phyloP scores from a whole-genome alignment of 2,113 vertebrate genomes.

The Gorsachius goisagi region DNA sequence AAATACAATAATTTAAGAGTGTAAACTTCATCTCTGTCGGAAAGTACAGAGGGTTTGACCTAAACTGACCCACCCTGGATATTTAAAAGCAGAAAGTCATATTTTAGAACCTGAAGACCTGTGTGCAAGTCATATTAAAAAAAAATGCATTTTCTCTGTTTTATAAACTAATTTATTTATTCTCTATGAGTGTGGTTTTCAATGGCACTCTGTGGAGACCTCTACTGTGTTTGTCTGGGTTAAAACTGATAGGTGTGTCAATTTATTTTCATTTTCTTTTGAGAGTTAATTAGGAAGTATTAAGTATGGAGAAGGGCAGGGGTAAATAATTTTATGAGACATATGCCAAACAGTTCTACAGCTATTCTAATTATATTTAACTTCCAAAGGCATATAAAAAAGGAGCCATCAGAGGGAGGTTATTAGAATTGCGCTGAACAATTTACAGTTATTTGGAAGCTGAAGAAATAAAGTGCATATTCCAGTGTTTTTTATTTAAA shows the following conservation, averaged over 20 bases:
- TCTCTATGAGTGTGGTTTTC: neutral
- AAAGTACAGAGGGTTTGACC: neutral
- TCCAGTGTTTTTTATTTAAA: neutral
- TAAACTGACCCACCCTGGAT: neutral
- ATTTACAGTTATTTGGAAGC: slow-evolving; percentile 2
- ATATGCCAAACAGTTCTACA: slow-evolving; percentile 24
- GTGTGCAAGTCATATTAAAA: neutral
- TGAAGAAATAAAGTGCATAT: neutral
- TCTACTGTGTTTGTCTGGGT: neutral
- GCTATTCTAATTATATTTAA: slow-evolving; percentile 46
- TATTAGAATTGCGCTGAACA: slow-evolving; percentile 20
- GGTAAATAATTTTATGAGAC: slow-evolving; percentile 38
- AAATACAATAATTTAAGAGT: neutral
- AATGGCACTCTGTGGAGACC: neutral
- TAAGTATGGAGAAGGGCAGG: slow-evolving; percentile 23
- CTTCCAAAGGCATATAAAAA: slow-evolving; percentile 14
- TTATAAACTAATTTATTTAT: neutral
- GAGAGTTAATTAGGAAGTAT: slow-evolving; percentile 56
- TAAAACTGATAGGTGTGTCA: neutral
- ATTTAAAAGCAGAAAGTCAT: neutral
- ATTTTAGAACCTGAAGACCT: neutral
- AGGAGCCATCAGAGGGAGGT: neutral
- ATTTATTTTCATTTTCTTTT: slow-evolving; percentile 36
- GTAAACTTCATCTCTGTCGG: neutral
- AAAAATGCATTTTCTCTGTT: neutral